Percentiles rank a stretch among this genome's conserved stretches.
Evolutionary conservation across 2,113 vertebrate species (phyloP).

Genomic region (Parotia lawesii): DNA sequence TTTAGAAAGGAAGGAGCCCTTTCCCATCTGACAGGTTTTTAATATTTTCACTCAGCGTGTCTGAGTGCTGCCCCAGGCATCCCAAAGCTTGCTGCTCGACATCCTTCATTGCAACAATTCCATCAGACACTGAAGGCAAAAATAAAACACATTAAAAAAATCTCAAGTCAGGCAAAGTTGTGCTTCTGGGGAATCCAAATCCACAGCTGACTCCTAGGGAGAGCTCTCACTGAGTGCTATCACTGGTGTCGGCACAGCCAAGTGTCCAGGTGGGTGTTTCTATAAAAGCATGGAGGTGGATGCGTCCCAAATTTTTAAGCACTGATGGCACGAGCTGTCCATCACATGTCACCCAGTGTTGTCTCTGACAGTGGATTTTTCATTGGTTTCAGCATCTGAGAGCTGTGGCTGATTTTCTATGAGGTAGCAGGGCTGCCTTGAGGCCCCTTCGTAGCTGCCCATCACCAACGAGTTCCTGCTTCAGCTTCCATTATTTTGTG

Average conservation of each 20-base stretch:
- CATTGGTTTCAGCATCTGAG: not conserved
- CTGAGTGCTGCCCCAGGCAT: not conserved
- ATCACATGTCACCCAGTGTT: not conserved
- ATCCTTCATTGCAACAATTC: not conserved
- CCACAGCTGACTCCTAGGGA: not conserved
- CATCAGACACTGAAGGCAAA: not conserved
- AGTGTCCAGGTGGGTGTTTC: not conserved
- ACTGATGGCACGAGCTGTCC: not conserved
- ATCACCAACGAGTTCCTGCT: too few species aligned
- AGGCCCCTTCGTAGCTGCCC: not conserved
- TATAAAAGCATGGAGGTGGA: not conserved
- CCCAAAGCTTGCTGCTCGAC: not conserved
- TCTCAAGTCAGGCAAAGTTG: not conserved
- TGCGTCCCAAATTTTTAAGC: not conserved
- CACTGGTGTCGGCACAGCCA: fast-evolving
- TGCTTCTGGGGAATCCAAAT: not conserved
- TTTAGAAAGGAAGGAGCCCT: not conserved
- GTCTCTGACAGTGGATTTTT: not conserved
- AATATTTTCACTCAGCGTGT: not conserved
- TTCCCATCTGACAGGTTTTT: conserved; percentile 15
- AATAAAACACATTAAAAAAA: not conserved
- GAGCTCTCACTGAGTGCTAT: not conserved
- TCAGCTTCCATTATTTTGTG: not conserved
- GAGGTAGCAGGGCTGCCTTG: not conserved
- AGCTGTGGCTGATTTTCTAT: not conserved